Evolutionary conservation across 2,113 vertebrate genomes (phyloP).

Genomic region (Ceratotherium simum): DNA sequence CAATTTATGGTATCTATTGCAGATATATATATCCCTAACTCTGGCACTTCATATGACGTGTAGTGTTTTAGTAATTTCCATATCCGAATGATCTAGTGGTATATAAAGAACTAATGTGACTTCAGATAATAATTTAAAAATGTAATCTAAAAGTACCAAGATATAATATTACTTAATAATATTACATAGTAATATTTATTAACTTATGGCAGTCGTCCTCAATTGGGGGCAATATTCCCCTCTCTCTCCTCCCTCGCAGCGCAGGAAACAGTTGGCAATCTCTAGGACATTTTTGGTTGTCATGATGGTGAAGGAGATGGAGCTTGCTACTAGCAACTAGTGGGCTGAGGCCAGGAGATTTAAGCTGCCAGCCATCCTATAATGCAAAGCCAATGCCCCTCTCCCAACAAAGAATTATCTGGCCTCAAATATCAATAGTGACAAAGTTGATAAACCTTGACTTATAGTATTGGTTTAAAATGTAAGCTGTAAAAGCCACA

Average conservation of each 20-base stretch:
- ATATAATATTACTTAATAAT: background rate
- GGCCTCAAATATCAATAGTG: background rate
- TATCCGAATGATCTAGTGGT: constrained; percentile 25
- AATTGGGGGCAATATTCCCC: rapidly evolving
- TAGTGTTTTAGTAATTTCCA: constrained; percentile 67
- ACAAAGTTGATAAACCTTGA: background rate
- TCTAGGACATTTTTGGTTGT: background rate
- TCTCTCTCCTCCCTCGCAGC: background rate
- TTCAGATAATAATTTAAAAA: constrained; percentile 54
- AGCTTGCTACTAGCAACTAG: background rate
- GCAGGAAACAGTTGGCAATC: background rate
- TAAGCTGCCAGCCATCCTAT: background rate
- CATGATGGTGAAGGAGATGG: rapidly evolving
- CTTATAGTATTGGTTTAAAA: constrained; percentile 58
- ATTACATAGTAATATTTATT: background rate
- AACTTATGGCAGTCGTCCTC: background rate
- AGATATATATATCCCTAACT: constrained; percentile 30
- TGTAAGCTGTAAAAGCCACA: constrained; percentile 73
- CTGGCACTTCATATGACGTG: constrained; percentile 27
- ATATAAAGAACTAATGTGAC: constrained; percentile 23
- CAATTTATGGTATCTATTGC: constrained; percentile 38
- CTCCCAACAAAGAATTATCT: background rate
- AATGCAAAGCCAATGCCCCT: background rate
- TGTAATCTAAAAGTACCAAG: background rate
- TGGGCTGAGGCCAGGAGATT: background rate